A percentile compares a stretch with the other conserved stretches of the same genome.
Conservation (phyloP, 2,113 vertebrate genomes). For the Platycercus adscitus region DNA sequence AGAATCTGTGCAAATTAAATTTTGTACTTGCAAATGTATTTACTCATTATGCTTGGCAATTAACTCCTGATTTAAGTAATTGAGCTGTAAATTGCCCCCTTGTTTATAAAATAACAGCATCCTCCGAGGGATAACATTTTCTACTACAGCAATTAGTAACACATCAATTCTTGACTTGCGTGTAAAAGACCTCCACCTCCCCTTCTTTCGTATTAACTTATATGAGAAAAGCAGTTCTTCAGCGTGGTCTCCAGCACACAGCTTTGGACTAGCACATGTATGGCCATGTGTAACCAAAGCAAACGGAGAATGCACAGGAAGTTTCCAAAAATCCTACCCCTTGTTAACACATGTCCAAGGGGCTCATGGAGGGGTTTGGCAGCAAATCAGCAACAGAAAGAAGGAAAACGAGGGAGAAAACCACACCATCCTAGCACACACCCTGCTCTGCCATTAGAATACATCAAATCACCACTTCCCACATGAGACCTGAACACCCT, state of each 20-base stretch:
- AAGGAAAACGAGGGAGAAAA: neutral
- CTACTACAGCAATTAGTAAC: conserved; percentile 34
- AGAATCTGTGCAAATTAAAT: conserved; percentile 27
- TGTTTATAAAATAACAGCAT: conserved; percentile 52
- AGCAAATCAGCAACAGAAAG: neutral
- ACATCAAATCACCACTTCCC: neutral
- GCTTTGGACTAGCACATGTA: neutral
- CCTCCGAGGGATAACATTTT: conserved; percentile 26
- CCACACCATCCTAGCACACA: neutral
- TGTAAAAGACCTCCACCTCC: neutral
- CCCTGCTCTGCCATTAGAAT: neutral
- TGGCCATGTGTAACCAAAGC: rapidly evolving
- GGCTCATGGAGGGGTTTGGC: neutral
- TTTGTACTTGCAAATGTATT: conserved; percentile 27
- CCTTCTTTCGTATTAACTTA: neutral
- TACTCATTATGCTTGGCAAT: conserved; percentile 30
- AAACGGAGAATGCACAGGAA: neutral
- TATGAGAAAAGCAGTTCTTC: neutral
- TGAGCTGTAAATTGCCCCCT: conserved; percentile 36
- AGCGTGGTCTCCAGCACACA: neutral
- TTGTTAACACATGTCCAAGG: neutral
- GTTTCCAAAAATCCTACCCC: neutral
- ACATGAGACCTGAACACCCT: neutral
- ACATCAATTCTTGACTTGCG: conserved; percentile 1
- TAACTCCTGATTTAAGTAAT: conserved; percentile 30